These are phyloP conservation scores for Hipparchia sbordonii DNA, from an alignment of 2,888 invertebrate species.

Conservation along the genomic window DNA sequence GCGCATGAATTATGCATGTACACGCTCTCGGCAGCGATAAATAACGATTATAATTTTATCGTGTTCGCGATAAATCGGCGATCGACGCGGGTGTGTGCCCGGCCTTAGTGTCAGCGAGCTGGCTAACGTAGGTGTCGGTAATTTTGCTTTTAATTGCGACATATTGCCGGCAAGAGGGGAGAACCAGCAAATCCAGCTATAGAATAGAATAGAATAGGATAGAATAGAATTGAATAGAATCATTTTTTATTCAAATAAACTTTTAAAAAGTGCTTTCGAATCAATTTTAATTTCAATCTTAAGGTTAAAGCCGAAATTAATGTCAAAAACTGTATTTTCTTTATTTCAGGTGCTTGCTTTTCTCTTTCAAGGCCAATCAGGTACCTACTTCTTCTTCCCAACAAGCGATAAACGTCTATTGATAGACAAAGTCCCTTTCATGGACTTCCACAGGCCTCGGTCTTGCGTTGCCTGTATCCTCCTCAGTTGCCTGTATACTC, in stretches of 20 bases:
- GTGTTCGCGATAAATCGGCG: constrained; percentile 70
- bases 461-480: too few relatives aligned
- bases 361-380: background rate
- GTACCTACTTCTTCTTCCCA: background rate
- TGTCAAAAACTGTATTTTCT: too few relatives aligned
- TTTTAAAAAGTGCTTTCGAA: too few relatives aligned
- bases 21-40: constrained; percentile 66
- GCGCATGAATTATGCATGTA: constrained; percentile 74
- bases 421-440: too few relatives aligned
- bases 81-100: constrained; percentile 56
- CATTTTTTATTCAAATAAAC: too few relatives aligned
- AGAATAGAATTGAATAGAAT: too few relatives aligned
- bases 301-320: too few relatives aligned
- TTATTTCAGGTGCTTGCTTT: background rate
- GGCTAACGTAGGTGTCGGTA: constrained; percentile 51
- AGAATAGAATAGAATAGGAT: too few relatives aligned
- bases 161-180: constrained; percentile 39
- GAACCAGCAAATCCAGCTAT: background rate
- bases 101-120: constrained; percentile 48
- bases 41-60: constrained; percentile 81
- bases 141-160: constrained; percentile 54
- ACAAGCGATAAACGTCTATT: too few relatives aligned
- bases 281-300: too few relatives aligned
- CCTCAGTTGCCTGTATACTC: too few relatives aligned
- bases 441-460: too few relatives aligned